Conservation (phyloP, 1,140 invertebrate genomes). For the Druon quercuslanigerum region DNA sequence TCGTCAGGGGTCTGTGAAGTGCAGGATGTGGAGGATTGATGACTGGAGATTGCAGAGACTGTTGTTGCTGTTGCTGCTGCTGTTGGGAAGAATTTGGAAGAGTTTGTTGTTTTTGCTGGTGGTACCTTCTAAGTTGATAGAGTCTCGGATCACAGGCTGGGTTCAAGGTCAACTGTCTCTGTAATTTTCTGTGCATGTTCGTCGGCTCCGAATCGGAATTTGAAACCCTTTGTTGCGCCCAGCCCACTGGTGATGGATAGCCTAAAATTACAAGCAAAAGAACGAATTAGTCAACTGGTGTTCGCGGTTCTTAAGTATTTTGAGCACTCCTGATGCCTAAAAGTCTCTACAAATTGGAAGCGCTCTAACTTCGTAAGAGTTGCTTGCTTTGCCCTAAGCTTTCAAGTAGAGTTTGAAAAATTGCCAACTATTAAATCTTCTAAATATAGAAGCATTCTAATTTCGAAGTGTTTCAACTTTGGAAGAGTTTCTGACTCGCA, state of each 20-base stretch:
- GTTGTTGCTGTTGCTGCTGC: constrained; percentile 57
- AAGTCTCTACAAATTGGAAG: too few species aligned
- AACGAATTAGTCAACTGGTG: too few species aligned
- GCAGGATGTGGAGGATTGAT: constrained; percentile 58
- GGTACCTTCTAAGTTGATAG: constrained; percentile 72
- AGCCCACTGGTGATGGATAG: constrained; percentile 57
- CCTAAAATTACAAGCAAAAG: constrained; percentile 39
- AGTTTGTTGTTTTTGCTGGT: constrained; percentile 57
- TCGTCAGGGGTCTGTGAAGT: constrained; percentile 62
- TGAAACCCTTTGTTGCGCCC: constrained; percentile 59
- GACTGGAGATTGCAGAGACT: constrained; percentile 47
- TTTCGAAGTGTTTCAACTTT: too few species aligned
- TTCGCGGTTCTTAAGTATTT: too few species aligned
- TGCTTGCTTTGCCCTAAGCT: too few species aligned
- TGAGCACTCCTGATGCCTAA: too few species aligned
- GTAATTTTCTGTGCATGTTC: constrained; percentile 87
- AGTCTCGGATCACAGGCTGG: constrained; percentile 85
- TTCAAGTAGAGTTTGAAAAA: too few species aligned
- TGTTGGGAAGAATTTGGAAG: constrained; percentile 55
- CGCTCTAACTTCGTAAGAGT: too few species aligned
- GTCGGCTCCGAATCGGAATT: constrained; percentile 71
- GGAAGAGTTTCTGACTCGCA: too few species aligned
- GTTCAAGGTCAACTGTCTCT: constrained; percentile 88
- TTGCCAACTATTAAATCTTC: too few species aligned
- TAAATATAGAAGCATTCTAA: too few species aligned